Conservation (phyloP, 2,888 invertebrate species). For the Epistrophe eligans region DNA sequence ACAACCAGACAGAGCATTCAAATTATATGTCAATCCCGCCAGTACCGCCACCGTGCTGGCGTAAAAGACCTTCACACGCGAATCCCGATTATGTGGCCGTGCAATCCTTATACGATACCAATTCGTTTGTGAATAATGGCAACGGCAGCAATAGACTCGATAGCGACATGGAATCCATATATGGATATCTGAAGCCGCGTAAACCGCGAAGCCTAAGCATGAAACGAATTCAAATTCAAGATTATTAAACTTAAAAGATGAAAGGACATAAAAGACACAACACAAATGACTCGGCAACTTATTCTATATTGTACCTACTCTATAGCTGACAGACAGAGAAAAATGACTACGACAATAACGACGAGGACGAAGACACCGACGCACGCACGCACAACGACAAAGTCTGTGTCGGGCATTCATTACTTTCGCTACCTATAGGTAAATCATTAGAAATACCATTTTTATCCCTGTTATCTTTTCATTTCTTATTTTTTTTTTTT, state of each 20-base stretch:
- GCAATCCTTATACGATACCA: constrained; percentile 72
- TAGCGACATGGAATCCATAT: constrained; percentile 84
- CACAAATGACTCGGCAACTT: constrained; percentile 26
- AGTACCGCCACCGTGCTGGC: constrained; percentile 81
- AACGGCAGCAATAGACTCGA: constrained; percentile 78
- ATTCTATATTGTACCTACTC: constrained; percentile 19
- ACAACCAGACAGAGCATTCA: constrained; percentile 56
- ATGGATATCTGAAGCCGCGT: constrained; percentile 83
- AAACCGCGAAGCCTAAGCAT: constrained; percentile 83
- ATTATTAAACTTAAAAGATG: constrained; percentile 78
- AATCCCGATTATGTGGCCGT: constrained; percentile 66
- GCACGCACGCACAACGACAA: constrained; percentile 31
- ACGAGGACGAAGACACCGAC: background rate
- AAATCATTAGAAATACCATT: constrained; percentile 64
- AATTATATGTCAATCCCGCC: constrained; percentile 75
- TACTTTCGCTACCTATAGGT: constrained; percentile 59
- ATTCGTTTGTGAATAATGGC: constrained; percentile 71
- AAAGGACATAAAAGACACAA: constrained; percentile 35
- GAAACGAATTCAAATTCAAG: constrained; percentile 83
- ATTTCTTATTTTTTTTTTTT: background rate
- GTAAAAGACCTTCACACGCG: constrained; percentile 76
- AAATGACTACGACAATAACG: constrained; percentile 10
- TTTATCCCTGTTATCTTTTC: constrained; percentile 14
- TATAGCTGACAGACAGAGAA: constrained; percentile 56
- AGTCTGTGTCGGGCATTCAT: constrained; percentile 63